phyloP scores from a whole-genome alignment of 2,888 invertebrate genomes.

The Maniola hyperantus region DNA sequence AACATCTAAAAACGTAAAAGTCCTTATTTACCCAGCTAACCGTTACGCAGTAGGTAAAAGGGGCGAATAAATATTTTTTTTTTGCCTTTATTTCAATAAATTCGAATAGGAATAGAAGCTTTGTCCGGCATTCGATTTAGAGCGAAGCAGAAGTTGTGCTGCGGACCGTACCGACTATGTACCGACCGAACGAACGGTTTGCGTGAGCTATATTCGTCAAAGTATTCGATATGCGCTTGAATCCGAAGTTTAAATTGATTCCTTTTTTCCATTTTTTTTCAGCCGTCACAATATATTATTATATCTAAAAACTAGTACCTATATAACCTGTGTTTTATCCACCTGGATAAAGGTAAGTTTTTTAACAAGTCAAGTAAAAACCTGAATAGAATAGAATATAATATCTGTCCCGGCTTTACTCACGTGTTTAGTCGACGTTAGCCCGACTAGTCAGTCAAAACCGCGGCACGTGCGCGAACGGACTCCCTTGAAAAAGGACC shows the following conservation, averaged over 20 bases:
- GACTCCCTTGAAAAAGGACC: no score
- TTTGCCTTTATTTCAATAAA: conserved; percentile 29
- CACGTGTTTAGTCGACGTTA: no score
- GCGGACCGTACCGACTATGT: conserved; percentile 13
- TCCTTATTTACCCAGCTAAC: not conserved
- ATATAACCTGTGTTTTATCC: no score
- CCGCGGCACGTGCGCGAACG: no score
- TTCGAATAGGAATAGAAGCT: conserved; percentile 24
- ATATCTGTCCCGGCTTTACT: no score
- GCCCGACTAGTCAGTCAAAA: no score
- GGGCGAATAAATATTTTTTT: conserved; percentile 12
- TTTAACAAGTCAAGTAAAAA: no score
- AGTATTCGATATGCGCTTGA: conserved; percentile 1
- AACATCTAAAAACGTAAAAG: not conserved
- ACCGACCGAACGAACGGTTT: conserved; percentile 1
- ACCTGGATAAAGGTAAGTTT: no score
- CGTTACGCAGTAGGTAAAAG: not conserved
- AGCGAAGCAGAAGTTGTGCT: conserved; percentile 16
- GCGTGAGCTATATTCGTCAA: not conserved
- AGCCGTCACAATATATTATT: no score
- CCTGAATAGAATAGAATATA: no score
- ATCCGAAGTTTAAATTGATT: not conserved
- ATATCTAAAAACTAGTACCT: no score
- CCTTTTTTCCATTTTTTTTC: not conserved
- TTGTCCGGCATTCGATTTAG: conserved; percentile 28